A percentile compares a stretch with the other conserved stretches of the same genome.
phyloP scores from a whole-genome alignment of 2,888 invertebrate genomes.

The Agrotis ipsilon region DNA sequence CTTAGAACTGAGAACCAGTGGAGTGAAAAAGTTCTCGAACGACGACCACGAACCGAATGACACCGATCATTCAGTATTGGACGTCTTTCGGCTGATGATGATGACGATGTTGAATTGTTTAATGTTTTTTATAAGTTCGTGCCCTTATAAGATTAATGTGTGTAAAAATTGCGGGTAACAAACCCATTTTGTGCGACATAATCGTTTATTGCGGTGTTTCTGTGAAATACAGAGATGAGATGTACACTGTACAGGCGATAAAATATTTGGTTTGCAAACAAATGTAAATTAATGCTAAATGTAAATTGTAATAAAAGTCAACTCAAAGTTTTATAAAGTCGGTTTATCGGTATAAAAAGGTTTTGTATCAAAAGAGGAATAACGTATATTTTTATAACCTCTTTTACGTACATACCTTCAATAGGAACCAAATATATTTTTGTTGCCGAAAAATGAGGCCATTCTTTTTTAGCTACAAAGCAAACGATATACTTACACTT shows the following conservation, averaged over 20 bases:
- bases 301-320: neutral
- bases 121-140: too few relatives aligned
- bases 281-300: neutral
- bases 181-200: slow-evolving; percentile 28
- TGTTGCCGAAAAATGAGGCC: too few relatives aligned
- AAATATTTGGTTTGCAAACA: neutral
- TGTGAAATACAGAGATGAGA: too few relatives aligned
- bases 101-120: too few relatives aligned
- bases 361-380: neutral
- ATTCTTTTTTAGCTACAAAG: slow-evolving; percentile 3
- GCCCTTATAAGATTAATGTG: slow-evolving; percentile 23
- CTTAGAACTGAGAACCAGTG: too few relatives aligned
- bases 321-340: neutral
- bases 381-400: too few relatives aligned
- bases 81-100: too few relatives aligned
- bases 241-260: neutral
- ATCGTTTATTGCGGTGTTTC: slow-evolving; percentile 38
- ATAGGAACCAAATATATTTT: too few relatives aligned
- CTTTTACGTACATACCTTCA: too few relatives aligned
- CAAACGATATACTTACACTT: slow-evolving; percentile 32
- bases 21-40: too few relatives aligned
- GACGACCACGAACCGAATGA: too few relatives aligned
- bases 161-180: slow-evolving; percentile 39
- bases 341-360: neutral
- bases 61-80: too few relatives aligned